Percentiles rank a stretch among this genome's conserved stretches.
phyloP scores from a whole-genome alignment of 2,113 vertebrate species.

The Agapornis roseicollis region DNA sequence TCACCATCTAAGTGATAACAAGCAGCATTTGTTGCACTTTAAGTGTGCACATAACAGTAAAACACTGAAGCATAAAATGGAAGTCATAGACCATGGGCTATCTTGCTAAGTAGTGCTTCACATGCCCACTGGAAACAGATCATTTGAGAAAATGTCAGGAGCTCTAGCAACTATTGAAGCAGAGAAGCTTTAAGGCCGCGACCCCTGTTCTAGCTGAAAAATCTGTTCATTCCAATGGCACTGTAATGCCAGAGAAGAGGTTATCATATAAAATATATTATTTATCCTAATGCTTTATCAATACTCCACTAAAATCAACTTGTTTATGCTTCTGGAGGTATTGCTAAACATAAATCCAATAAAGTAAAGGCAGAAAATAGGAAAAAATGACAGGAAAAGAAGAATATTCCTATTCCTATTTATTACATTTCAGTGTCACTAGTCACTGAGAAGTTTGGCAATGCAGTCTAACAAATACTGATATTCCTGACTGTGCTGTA shows the following conservation, averaged over 20 bases:
- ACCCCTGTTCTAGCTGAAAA: neutral
- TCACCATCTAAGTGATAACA: neutral
- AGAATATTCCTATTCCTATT: neutral
- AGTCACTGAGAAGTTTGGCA: neutral
- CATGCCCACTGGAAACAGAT: neutral
- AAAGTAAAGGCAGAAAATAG: neutral
- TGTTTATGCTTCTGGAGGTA: neutral
- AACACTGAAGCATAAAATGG: conserved; percentile 36
- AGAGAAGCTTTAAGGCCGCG: neutral
- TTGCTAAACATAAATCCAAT: neutral
- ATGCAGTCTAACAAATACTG: neutral
- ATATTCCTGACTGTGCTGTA: neutral
- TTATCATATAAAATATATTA: neutral
- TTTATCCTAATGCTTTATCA: neutral
- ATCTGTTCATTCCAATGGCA: accelerated
- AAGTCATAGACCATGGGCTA: neutral
- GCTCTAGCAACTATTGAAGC: neutral
- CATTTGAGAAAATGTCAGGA: neutral
- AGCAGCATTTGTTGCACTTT: neutral
- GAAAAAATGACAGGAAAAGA: neutral
- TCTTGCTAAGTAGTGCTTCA: neutral
- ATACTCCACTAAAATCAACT: neutral
- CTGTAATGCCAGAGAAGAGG: neutral
- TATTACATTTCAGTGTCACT: neutral
- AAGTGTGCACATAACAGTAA: neutral